Conservation (phyloP, 1,140 invertebrate species). For the Eueides isabella region DNA sequence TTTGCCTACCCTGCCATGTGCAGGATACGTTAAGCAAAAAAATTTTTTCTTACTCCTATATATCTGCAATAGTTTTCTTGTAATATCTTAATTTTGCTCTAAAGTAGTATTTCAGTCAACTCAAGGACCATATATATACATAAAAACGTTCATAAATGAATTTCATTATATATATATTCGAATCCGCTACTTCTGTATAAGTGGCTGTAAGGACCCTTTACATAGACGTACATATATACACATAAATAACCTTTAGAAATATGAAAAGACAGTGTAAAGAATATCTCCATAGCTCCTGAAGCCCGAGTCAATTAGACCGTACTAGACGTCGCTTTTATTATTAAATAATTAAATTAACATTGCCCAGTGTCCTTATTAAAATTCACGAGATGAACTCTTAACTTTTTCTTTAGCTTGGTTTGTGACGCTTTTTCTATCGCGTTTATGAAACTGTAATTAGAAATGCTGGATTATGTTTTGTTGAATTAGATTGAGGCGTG, state of each 20-base stretch:
- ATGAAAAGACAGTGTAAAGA: slow-evolving; percentile 31
- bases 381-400: slow-evolving; percentile 49
- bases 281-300: neutral
- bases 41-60: no score
- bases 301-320: slow-evolving; percentile 43
- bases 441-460: slow-evolving; percentile 7
- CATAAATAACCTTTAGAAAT: slow-evolving; percentile 14
- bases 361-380: slow-evolving; percentile 58
- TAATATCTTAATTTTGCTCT: no score
- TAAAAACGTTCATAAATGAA: neutral
- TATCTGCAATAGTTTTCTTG: no score
- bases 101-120: no score
- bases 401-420: slow-evolving; percentile 35
- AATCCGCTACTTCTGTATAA: neutral
- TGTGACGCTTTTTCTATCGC: neutral
- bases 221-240: neutral
- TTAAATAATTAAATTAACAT: slow-evolving; percentile 63
- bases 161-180: neutral
- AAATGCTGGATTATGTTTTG: neutral
- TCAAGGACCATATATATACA: no score
- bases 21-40: no score
- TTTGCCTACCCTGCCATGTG: no score
- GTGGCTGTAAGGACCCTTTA: neutral
- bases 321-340: slow-evolving; percentile 46
- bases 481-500: no score